Percentiles rank a stretch among this genome's conserved stretches.
Evolutionary conservation across 1,140 invertebrate species (phyloP).

Genomic region (Littorina saxatilis): DNA sequence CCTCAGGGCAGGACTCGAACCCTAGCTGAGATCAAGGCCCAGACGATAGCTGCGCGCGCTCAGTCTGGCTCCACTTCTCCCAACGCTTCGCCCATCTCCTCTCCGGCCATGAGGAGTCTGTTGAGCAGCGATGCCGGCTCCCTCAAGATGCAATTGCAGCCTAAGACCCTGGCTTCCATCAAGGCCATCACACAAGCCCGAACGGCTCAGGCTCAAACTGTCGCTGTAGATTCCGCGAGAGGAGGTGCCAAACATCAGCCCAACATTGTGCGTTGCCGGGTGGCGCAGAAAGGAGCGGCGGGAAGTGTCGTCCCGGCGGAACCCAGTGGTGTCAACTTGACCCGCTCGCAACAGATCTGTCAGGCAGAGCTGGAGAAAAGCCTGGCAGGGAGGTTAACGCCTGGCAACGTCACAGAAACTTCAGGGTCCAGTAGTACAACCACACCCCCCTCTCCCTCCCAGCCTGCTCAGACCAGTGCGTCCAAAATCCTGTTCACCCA

Average conservation of each 20-base stretch:
- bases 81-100: conserved; percentile 11
- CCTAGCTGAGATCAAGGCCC: conserved; percentile 72
- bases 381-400: conserved; percentile 21
- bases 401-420: conserved; percentile 2
- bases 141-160: conserved; percentile 68
- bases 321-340: conserved; percentile 86
- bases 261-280: conserved; percentile 51
- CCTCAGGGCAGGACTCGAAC: conserved; percentile 65
- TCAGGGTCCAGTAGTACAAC: background rate
- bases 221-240: conserved; percentile 28
- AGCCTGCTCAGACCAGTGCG: conserved; percentile 50
- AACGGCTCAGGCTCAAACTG: conserved; percentile 37
- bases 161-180: conserved; percentile 64
- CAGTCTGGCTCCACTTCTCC: conserved; percentile 28
- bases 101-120: conserved; percentile 46
- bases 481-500: conserved; percentile 62
- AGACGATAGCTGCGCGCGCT: conserved; percentile 64
- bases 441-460: background rate
- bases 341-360: conserved; percentile 96
- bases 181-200: conserved; percentile 71
- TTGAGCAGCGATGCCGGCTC: conserved; percentile 52
- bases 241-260: conserved; percentile 47
- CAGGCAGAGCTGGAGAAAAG: conserved; percentile 90
- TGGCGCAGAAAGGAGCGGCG: background rate
- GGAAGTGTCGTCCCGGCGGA: conserved; percentile 42